phyloP scores from a whole-genome alignment of 1,140 invertebrate genomes.

The Tetramorium simillimum region DNA sequence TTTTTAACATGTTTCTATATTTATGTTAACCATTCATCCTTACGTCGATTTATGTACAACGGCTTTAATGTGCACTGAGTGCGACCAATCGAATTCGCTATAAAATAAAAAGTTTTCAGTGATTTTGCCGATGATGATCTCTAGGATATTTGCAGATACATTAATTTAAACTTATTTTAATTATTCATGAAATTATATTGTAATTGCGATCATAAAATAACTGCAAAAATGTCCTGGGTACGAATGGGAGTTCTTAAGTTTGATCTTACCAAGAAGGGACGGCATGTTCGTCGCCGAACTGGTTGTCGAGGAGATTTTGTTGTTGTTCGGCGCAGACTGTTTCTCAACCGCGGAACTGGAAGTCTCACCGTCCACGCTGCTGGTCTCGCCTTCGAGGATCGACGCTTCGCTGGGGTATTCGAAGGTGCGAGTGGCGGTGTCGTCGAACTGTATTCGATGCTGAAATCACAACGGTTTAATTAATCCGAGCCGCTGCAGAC shows the following conservation, averaged over 20 bases:
- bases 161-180: neutral
- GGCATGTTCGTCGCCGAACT: constrained; percentile 76
- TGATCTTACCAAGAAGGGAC: constrained; percentile 81
- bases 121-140: neutral
- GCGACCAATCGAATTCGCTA: no score
- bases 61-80: no score
- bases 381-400: constrained; percentile 88
- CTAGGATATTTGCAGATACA: neutral
- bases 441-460: constrained; percentile 94
- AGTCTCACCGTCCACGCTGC: constrained; percentile 80
- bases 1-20: no score
- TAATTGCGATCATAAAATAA: neutral
- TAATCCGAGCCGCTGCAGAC: neutral
- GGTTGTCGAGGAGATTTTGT: constrained; percentile 74
- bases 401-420: constrained; percentile 95
- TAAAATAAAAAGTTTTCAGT: neutral
- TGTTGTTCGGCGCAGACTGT: constrained; percentile 72
- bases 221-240: neutral
- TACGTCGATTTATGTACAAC: no score
- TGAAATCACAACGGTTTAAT: constrained; percentile 81
- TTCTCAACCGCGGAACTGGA: constrained; percentile 77
- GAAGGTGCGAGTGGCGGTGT: constrained; percentile 92
- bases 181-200: neutral
- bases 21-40: no score
- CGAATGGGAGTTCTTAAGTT: neutral